phyloP scores from a whole-genome alignment of 23 tunicate species.

The Halocynthia roretzi region DNA sequence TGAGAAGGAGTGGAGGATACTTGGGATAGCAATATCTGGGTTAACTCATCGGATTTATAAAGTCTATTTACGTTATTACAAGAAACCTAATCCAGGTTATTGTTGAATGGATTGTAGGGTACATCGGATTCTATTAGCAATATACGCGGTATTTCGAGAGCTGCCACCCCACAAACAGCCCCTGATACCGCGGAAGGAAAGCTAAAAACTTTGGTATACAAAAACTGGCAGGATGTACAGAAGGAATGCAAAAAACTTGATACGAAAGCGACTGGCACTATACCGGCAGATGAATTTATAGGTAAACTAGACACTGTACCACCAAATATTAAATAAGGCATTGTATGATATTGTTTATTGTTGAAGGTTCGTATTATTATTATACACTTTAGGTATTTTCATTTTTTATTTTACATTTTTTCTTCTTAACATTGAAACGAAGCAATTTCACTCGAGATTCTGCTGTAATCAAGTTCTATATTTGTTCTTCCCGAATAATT shows the following conservation, averaged over 20 bases:
- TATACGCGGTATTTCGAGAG: neutral
- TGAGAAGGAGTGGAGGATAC: slow-evolving; percentile 6
- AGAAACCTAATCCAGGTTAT: too few species aligned
- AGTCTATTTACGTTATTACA: too few species aligned
- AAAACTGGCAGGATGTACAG: slow-evolving; percentile 74
- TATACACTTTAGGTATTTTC: neutral
- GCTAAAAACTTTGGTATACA: slow-evolving; percentile 43
- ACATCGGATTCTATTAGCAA: slow-evolving; percentile 15
- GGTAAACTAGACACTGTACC: slow-evolving; percentile 13
- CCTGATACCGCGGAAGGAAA: slow-evolving; percentile 47
- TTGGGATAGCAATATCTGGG: neutral
- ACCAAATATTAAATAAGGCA: neutral
- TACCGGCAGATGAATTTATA: slow-evolving; percentile 77
- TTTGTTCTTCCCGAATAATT: too few species aligned
- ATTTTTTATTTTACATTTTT: neutral
- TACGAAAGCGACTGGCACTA: slow-evolving; percentile 34
- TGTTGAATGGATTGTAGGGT: slow-evolving; percentile 4
- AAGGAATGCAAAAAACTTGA: slow-evolving; percentile 65
- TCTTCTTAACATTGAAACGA: too few species aligned
- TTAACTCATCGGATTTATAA: neutral
- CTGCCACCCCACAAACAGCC: slow-evolving; percentile 23
- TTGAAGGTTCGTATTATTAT: neutral
- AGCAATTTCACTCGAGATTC: too few species aligned
- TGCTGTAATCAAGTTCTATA: too few species aligned
- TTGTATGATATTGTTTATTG: neutral